Percentiles rank a stretch among this genome's conserved stretches.
Evolutionary conservation across 2,888 invertebrate genomes (phyloP).

Genomic region (Cephus pulcher): DNA sequence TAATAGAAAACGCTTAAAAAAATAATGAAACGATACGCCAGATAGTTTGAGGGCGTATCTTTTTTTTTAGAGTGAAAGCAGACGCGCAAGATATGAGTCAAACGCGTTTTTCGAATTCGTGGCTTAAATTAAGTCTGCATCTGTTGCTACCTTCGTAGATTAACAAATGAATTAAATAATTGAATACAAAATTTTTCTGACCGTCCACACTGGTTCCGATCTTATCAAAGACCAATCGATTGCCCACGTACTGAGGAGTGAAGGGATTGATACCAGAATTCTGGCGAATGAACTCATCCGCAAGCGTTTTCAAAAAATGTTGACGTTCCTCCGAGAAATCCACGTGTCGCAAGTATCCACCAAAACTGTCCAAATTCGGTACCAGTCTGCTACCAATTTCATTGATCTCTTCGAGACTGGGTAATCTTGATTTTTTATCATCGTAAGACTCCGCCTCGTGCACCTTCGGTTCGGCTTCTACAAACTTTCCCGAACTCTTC

Average conservation of each 20-base stretch:
- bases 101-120: constrained; percentile 27
- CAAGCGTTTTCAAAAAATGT: constrained; percentile 40
- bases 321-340: constrained; percentile 39
- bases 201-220: not conserved
- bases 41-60: not conserved
- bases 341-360: constrained; percentile 34
- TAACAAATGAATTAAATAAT: constrained; percentile 69
- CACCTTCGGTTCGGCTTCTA: constrained; percentile 8
- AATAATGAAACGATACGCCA: not conserved
- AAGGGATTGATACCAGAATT: constrained; percentile 16
- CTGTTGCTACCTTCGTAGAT: constrained; percentile 67
- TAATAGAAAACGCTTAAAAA: not conserved
- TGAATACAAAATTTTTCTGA: constrained; percentile 38
- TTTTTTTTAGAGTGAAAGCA: not conserved
- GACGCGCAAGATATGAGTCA: not conserved
- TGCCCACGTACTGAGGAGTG: constrained; percentile 31
- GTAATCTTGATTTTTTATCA: constrained; percentile 25
- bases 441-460: constrained; percentile 6
- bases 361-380: constrained; percentile 39
- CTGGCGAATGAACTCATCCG: constrained; percentile 27
- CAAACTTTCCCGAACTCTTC: constrained; percentile 9
- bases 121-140: constrained; percentile 30
- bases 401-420: constrained; percentile 39
- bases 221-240: constrained; percentile 34
- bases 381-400: constrained; percentile 34